Base-by-base conservation (phyloP, 2,113 vertebrate species). In the Eubucco bourcierii region DNA sequence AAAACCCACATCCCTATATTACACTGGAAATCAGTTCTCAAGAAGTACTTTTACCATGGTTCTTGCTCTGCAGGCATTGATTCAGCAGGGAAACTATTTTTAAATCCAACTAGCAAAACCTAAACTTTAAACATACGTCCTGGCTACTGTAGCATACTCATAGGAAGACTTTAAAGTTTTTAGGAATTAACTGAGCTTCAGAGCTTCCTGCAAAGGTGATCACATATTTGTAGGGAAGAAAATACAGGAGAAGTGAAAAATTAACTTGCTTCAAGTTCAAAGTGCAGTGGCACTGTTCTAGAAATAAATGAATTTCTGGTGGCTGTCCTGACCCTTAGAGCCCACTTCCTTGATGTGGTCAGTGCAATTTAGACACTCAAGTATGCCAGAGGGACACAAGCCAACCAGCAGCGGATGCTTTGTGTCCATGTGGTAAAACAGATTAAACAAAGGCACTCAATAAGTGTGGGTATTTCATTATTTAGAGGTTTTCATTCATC, bases 401-500 rank as follows among this genome's bases (percentile, higher is more conserved):
- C 39, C 84, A 93, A 90, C 17, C 59, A 93, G 47, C 37, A 66
- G 80, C 0, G 0, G 74, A 92, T 84, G 24, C 74, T 87, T 70
- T 88, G 55, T 20, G 46, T 84, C 58, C 46, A 11, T 33, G 63
- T 87, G 80, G 86, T 89, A 70, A 90, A 90, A 71, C 4, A 46
- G 70, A 81, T 65, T 87, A 13, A 67, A 79, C 27, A 87, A 84
- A 88, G 29, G 37, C n/a, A 83, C 64, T 68, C 50, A 60, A 0
- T 83, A 86, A 85, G 34, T 24, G 14, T 0, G 1, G n/a, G 29
- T 61, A 86, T 70, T 93, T 94, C 67, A 91, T 92, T 91, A 93
- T 88, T 91, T 86, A 94, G 82, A 84, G 64, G 27, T 88, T 84
- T 88, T 78, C 47, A 66, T 86, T 88, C 44, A 84, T 64, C 64